Percentiles rank a stretch among this genome's conserved stretches.
Evolutionary conservation across 2,113 vertebrate genomes (phyloP).

Genomic region (Melanotaenia duboulayi): DNA sequence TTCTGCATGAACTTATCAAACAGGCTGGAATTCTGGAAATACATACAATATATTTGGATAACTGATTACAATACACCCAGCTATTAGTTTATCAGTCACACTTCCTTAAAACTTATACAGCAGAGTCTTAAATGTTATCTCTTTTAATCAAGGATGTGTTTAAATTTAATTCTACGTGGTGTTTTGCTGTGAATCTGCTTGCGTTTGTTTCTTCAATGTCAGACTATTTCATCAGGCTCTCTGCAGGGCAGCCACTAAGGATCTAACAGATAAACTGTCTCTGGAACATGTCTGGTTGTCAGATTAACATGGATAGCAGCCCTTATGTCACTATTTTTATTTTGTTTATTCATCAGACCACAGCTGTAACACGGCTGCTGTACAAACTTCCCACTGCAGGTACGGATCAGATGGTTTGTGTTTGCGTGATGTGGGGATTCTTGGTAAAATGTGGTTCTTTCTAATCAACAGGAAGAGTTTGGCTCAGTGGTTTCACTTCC

Average conservation of each 20-base stretch:
- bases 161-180: too few species aligned
- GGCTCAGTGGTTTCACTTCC: conserved; percentile 39
- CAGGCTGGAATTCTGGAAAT: background rate
- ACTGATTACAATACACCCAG: background rate
- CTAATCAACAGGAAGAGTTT: conserved; percentile 37
- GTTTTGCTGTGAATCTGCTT: too few species aligned
- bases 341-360: conserved; percentile 18
- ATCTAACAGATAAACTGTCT: conserved; percentile 17
- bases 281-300: conserved; percentile 10
- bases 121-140: background rate
- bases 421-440: conserved; percentile 8
- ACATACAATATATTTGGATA: background rate
- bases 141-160: too few species aligned
- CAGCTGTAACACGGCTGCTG: background rate
- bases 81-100: background rate
- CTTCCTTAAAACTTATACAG: background rate
- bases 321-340: conserved; percentile 16
- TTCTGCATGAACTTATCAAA: background rate
- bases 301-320: conserved; percentile 10
- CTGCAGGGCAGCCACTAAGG: conserved; percentile 3
- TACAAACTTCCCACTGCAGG: background rate
- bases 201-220: background rate
- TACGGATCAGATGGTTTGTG: conserved; percentile 26
- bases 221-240: conserved; percentile 26
- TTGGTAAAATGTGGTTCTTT: conserved; percentile 5